Evolutionary conservation across 2,888 invertebrate species (phyloP), one percentile per base, ranked within the genome.

Genomic region (Salticus scenicus): DNA sequence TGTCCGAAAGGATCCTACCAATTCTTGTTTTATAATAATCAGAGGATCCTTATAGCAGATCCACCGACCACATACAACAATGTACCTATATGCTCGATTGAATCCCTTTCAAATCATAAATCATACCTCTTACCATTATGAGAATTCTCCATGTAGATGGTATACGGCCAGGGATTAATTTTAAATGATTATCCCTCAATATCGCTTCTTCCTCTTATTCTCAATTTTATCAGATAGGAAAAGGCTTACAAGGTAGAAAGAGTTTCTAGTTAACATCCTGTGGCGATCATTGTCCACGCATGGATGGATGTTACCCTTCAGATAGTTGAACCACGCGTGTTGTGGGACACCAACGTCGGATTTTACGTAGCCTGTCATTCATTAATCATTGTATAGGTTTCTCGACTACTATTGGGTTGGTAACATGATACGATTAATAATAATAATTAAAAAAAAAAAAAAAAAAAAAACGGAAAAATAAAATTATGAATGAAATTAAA

Each of bases 81-180:
- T 84, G 83, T 84, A 83, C 51, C 66, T 76, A 64, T 67, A 77
- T 76, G 83, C 77, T 84, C 83, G 66, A 84, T 84, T 84, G 83
- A 84, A 20, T 51, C 24, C 67, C 67, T 71, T 77, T 84, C 77
- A 72, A 72, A 69, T 51, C 72, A 84, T 84, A 77, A 84, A 84
- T 84, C 83, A 84, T 72, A 20, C 67, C 47, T 67, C 73, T 77
- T 84, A 84, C 83, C 51, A 84, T 84, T 84, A 78, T 84, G 83
- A 67, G 66, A 47, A 37, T 69, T 74, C 33, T 57, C 70, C 82
- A 83, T 83, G 76, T 76, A 72, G 66, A 76, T 70, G 82, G 83
- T 84, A 84, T 77, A 84, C 78, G 77, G 83, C 66, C 83, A 84
- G 73, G 83, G 83, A 84, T 84, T 84, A 84, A 77, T 84, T 84